Evolutionary conservation across 1,140 invertebrate species (phyloP), one percentile per base, ranked within the genome.

Genomic region (Helicoverpa zea): DNA sequence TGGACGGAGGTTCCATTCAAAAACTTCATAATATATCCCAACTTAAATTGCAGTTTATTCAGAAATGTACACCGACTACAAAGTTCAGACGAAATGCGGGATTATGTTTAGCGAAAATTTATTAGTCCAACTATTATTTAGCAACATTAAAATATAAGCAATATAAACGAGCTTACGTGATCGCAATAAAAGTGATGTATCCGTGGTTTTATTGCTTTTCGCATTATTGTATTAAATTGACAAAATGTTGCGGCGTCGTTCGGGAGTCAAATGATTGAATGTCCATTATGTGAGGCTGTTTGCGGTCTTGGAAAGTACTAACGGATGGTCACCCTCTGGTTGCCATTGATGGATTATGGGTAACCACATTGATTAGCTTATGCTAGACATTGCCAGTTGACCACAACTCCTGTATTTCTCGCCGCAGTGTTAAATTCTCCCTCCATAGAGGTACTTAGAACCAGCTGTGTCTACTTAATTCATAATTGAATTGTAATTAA

Each of bases 111-210:
- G 11, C 18, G 35, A 29, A n/a, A 72, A 49, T 30, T 72, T 72
- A 29, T 52, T 43, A 43, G 35, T 47, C 29, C 14, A 16, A 14
- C 4, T 59, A 59, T 61, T 61, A 61, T 13, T 61, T 29, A 68
- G 16, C 11, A 49, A 18, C 64, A 68, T 16, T 68, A 49, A 49
- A 18, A 43, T 43, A 43, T 43, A 18, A 68, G 43, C 49, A 68
- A 18, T 23, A 68, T 49, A 49, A 68, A 68, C 35, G 64, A 43
- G 35, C 30, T 30, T 29, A 72, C 68, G 68, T 72, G 68, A 72
- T 72, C 51, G 49, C 16, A 72, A 52, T 72, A 72, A 72, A 72
- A 54, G 49, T 72, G 51, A 72, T 52, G 68, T 72, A 72, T 72
- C 54, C 30, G 68, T 72, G 49, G 51, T 72, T 72, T 72, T 72